phyloP scores from a whole-genome alignment of 2,888 invertebrate species.

The Tridacna gigas region DNA sequence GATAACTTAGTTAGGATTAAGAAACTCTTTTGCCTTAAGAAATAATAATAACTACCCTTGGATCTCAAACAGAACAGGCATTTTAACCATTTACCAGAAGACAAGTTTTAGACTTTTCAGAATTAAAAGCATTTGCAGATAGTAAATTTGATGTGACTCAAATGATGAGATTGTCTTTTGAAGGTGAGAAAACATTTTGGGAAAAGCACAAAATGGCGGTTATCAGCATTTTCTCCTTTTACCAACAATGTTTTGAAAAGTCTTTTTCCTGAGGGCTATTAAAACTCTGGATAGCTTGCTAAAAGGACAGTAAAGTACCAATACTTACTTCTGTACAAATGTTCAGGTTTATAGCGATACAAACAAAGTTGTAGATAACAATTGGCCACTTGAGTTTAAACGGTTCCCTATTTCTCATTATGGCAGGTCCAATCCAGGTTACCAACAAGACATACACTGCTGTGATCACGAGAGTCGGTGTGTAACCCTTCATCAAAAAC shows the following conservation, averaged over 20 bases:
- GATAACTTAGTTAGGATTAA: too few species aligned
- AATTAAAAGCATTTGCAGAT: too few species aligned
- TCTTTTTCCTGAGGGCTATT: background rate
- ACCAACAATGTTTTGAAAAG: background rate
- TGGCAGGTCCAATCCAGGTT: conserved; percentile 74
- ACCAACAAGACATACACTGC: conserved; percentile 81
- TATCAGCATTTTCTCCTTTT: background rate
- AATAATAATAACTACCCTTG: too few species aligned
- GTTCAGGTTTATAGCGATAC: conserved; percentile 83
- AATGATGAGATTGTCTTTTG: background rate
- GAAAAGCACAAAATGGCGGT: background rate
- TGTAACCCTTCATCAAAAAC: conserved; percentile 82
- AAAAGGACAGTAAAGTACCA: background rate
- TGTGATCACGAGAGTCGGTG: conserved; percentile 81
- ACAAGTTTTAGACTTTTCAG: too few species aligned
- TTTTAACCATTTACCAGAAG: too few species aligned
- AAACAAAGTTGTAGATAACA: conserved; percentile 81
- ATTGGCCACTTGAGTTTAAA: conserved; percentile 77
- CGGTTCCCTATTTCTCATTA: conserved; percentile 82
- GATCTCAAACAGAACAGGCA: too few species aligned
- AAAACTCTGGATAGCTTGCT: background rate
- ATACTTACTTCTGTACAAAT: conserved; percentile 82
- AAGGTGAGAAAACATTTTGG: background rate
- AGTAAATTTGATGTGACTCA: too few species aligned
- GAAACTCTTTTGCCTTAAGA: too few species aligned